Conservation (phyloP, 2,797 vertebrate genomes). For the Catostomus latipinnis region DNA sequence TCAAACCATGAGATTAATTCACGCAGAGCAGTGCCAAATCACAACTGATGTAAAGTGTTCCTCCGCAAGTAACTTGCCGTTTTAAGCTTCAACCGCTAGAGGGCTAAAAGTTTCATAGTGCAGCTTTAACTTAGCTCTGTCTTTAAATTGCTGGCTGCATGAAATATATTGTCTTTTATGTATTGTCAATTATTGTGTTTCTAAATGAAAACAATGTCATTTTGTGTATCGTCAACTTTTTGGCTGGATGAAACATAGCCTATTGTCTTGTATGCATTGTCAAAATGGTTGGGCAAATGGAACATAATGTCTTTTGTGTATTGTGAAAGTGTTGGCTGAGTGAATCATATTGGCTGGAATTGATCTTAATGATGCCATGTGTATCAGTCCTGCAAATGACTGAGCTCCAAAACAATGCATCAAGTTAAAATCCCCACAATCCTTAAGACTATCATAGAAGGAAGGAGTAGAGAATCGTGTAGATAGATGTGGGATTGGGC, state of each 20-base stretch:
- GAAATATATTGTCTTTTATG: background rate
- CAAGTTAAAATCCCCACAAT: too few relatives aligned
- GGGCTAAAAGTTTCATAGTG: too few relatives aligned
- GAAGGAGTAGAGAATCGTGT: too few relatives aligned
- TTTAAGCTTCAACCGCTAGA: too few relatives aligned
- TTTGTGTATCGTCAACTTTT: background rate
- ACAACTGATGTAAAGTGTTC: too few relatives aligned
- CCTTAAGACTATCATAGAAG: too few relatives aligned
- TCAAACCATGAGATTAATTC: too few relatives aligned
- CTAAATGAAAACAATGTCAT: background rate
- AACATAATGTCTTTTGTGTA: background rate
- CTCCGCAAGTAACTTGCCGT: too few relatives aligned
- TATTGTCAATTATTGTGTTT: background rate
- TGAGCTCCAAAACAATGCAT: too few relatives aligned
- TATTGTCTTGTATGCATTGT: background rate
- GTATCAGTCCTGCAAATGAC: too few relatives aligned
- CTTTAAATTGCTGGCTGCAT: background rate
- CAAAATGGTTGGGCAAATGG: background rate
- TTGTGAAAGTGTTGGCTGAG: background rate
- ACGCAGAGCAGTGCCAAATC: too few relatives aligned
- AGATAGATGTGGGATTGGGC: too few relatives aligned
- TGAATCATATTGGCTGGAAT: background rate
- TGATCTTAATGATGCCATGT: background rate
- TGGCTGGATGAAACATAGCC: background rate
- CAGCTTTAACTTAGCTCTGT: background rate